Conservation (phyloP, 1,140 invertebrate genomes). For the Rhizoglyphus robini region DNA sequence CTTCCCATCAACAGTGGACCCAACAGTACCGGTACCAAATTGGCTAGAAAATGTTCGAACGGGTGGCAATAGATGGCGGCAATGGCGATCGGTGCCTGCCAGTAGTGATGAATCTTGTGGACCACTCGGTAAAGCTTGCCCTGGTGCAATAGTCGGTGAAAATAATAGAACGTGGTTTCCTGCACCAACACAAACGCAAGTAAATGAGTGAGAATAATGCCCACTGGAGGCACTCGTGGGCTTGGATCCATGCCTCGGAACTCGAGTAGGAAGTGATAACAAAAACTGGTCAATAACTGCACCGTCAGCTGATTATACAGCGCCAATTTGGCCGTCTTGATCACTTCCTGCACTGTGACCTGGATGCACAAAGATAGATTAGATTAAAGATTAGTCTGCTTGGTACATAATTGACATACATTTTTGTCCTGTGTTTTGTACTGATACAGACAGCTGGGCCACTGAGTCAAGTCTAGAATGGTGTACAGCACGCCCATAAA, state of each 20-base stretch:
- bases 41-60: constrained; percentile 67
- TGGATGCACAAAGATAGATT: not conserved
- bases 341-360: not conserved
- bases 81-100: constrained; percentile 68
- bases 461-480: not conserved
- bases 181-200: not conserved
- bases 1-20: constrained; percentile 65
- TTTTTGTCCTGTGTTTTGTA: constrained; percentile 14
- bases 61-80: constrained; percentile 75
- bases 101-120: constrained; percentile 73
- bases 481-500: not conserved
- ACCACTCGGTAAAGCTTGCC: constrained; percentile 61
- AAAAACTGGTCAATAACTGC: not conserved
- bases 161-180: constrained; percentile 5
- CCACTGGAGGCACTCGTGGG: not conserved
- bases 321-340: not conserved
- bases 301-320: not conserved
- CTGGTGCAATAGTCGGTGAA: constrained; percentile 51
- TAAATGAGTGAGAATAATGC: not conserved
- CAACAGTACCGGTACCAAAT: constrained; percentile 59
- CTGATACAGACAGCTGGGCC: not conserved
- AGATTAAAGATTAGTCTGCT: not conserved
- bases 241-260: not conserved
- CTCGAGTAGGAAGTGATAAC: not conserved
- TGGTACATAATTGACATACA: not conserved